Conservation (phyloP, 2,113 vertebrate species). For the Misgurnus mizolepis region DNA sequence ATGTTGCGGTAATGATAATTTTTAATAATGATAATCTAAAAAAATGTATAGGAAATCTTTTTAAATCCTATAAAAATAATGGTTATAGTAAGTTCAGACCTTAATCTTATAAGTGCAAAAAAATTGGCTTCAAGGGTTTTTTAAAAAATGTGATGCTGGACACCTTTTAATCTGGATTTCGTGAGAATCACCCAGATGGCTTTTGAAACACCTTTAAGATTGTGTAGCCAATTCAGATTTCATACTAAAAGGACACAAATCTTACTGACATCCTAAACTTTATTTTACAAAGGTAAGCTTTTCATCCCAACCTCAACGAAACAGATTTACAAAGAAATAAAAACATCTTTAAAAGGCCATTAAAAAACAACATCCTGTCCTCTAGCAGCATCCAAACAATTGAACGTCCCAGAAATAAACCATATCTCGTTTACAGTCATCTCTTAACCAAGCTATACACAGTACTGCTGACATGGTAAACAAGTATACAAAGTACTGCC, state of each 20-base stretch:
- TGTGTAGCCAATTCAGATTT: background rate
- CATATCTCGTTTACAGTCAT: slow-evolving; percentile 50
- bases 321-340: slow-evolving; percentile 82
- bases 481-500: slow-evolving; percentile 56
- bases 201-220: too few relatives aligned
- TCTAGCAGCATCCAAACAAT: slow-evolving; percentile 82
- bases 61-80: too few relatives aligned
- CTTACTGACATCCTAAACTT: slow-evolving; percentile 68
- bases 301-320: slow-evolving; percentile 78
- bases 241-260: slow-evolving; percentile 17
- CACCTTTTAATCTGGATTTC: too few relatives aligned
- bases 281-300: slow-evolving; percentile 82
- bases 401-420: slow-evolving; percentile 70
- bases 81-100: too few relatives aligned
- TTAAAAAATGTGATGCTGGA: too few relatives aligned
- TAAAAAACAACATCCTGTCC: slow-evolving; percentile 74
- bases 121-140: too few relatives aligned
- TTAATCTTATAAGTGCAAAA: too few relatives aligned
- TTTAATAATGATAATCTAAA: too few relatives aligned
- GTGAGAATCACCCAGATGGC: too few relatives aligned
- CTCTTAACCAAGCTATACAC: slow-evolving; percentile 68
- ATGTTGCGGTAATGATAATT: too few relatives aligned
- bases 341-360: slow-evolving; percentile 67
- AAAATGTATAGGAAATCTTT: too few relatives aligned
- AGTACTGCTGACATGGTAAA: slow-evolving; percentile 59